These are phyloP conservation scores for Bombus sibiricus DNA, from an alignment of 1,140 invertebrate species.

Conservation along the genomic window DNA sequence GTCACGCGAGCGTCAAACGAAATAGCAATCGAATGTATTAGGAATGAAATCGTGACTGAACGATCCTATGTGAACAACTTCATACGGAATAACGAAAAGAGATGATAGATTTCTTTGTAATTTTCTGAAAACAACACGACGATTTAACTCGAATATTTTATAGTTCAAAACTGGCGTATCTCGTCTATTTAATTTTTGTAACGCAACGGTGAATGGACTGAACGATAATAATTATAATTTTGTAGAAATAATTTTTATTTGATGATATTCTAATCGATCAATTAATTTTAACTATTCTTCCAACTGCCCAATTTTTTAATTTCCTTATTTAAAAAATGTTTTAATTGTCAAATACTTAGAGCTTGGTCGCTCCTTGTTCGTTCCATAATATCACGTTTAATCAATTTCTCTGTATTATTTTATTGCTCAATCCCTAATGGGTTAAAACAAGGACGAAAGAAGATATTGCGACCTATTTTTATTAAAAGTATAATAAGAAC, in stretches of 20 bases:
- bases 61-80: neutral
- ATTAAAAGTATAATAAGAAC: neutral
- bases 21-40: conserved; percentile 6
- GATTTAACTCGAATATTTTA: neutral
- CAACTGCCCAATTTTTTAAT: neutral
- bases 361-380: neutral
- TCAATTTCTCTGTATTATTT: neutral
- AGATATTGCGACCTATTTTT: neutral
- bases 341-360: neutral
- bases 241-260: neutral
- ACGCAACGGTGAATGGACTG: neutral
- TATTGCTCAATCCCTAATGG: neutral
- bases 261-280: neutral
- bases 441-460: neutral
- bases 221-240: neutral
- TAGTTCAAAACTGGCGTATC: neutral
- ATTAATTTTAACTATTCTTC: neutral
- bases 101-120: neutral
- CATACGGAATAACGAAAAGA: neutral
- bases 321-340: neutral
- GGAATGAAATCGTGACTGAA: neutral
- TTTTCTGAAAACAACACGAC: neutral
- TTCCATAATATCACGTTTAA: neutral
- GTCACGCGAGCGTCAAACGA: conserved; percentile 29
- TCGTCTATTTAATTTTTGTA: neutral